A percentile compares a stretch with the other conserved stretches of the same genome.
Conservation (phyloP, 2,113 vertebrate genomes). For the Galeopterus variegatus region DNA sequence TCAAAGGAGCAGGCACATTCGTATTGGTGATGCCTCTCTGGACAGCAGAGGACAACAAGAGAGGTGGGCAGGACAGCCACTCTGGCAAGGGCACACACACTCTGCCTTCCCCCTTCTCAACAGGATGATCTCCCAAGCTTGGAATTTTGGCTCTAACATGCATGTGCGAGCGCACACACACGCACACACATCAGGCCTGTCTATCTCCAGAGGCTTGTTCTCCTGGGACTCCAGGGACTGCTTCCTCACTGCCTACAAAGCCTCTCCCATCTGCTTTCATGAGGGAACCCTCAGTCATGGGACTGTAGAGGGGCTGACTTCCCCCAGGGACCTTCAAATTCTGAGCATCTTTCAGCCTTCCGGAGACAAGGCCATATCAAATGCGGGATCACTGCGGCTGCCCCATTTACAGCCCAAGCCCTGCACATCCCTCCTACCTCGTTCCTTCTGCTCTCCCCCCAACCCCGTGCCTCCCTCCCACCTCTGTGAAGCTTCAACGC, state of each 20-base stretch:
- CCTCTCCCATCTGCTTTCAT: conserved; percentile 1
- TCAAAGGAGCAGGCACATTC: neutral
- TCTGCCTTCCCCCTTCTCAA: neutral
- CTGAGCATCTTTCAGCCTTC: neutral
- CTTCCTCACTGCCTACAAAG: conserved; percentile 48
- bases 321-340: neutral
- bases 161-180: neutral
- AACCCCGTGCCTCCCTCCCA: neutral
- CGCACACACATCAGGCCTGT: neutral
- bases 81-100: neutral
- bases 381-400: neutral
- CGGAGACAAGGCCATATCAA: conserved; percentile 7
- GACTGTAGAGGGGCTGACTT: neutral
- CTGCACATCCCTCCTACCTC: neutral
- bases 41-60: neutral
- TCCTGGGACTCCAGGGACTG: neutral
- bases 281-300: neutral
- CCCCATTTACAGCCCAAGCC: conserved; percentile 12
- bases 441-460: neutral
- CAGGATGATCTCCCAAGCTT: conserved; percentile 21
- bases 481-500: conserved; percentile 68
- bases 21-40: neutral
- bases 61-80: neutral
- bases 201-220: conserved; percentile 1
- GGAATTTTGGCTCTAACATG: neutral